Percentiles rank a stretch among this genome's conserved stretches.
Evolutionary conservation across 2,888 invertebrate species (phyloP).

Genomic region (Melangyna quadrimaculata): DNA sequence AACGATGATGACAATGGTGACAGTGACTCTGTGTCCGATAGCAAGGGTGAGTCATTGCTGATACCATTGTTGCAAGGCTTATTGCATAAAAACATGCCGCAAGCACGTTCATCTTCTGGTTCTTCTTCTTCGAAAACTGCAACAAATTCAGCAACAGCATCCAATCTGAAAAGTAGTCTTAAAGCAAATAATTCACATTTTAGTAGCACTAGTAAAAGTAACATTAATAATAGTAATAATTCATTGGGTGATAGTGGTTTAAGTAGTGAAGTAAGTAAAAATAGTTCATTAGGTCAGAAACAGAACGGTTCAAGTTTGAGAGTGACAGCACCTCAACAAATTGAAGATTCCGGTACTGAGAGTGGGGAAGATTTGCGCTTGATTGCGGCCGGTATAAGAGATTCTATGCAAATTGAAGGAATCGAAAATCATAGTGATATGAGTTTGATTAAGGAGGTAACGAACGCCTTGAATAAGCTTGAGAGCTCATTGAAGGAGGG

Average conservation of each 20-base stretch:
- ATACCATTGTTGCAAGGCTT: conserved; percentile 86
- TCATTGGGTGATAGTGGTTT: conserved; percentile 64
- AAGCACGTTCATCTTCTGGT: conserved; percentile 67
- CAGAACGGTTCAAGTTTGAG: conserved; percentile 75
- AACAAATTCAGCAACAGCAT: conserved; percentile 64
- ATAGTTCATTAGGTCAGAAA: conserved; percentile 68
- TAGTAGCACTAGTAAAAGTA: conserved; percentile 73
- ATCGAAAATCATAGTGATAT: conserved; percentile 81
- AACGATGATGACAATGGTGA: conserved; percentile 35
- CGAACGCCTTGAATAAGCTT: conserved; percentile 88
- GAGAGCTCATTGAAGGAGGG: conserved; percentile 87
- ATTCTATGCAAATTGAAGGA: conserved; percentile 82
- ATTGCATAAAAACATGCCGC: conserved; percentile 81
- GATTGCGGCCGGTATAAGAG: conserved; percentile 82
- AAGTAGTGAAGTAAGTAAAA: conserved; percentile 72
- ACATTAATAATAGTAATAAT: conserved; percentile 72
- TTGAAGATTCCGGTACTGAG: conserved; percentile 86
- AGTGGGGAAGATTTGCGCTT: conserved; percentile 86
- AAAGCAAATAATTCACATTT: conserved; percentile 63
- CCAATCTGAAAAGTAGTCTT: conserved; percentile 65
- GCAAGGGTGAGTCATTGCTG: conserved; percentile 88
- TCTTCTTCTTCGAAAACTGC: conserved; percentile 59
- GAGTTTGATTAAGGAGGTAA: conserved; percentile 88
- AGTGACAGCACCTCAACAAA: conserved; percentile 77
- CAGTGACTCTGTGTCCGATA: conserved; percentile 63